phyloP scores from a whole-genome alignment of 2,113 vertebrate species.

The Proterorhinus semilunaris region DNA sequence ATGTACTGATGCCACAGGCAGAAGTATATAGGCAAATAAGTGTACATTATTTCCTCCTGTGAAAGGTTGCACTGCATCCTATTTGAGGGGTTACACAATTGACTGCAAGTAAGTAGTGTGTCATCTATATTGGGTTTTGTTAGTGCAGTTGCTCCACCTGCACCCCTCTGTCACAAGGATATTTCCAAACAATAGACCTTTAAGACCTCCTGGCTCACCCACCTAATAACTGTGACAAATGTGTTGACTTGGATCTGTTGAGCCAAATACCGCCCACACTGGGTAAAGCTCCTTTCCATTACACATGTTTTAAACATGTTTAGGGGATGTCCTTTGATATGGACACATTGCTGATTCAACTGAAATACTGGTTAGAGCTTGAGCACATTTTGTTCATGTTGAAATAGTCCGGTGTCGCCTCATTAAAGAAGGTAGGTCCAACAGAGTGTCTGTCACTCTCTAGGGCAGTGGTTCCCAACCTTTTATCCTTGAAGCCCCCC shows the following conservation, averaged over 20 bases:
- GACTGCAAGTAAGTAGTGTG: neutral
- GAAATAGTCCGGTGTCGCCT: too few relatives aligned
- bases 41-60: neutral
- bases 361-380: too few relatives aligned
- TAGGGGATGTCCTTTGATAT: neutral
- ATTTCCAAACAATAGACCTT: neutral
- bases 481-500: too few relatives aligned
- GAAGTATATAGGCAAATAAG: neutral
- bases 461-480: too few relatives aligned
- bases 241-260: neutral
- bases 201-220: neutral
- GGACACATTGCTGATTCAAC: neutral
- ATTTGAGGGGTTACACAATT: neutral
- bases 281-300: neutral
- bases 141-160: slow-evolving; percentile 1
- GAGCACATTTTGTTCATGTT: too few relatives aligned
- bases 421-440: too few relatives aligned
- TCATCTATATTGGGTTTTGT: neutral
- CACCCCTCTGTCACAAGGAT: neutral
- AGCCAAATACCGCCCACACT: neutral
- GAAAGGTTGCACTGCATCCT: neutral
- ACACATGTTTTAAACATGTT: too few relatives aligned
- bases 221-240: neutral
- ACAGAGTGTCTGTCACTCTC: too few relatives aligned
- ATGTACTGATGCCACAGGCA: slow-evolving; percentile 9